phyloP scores from a whole-genome alignment of 2,888 invertebrate species.

The Oasisia sp. region DNA sequence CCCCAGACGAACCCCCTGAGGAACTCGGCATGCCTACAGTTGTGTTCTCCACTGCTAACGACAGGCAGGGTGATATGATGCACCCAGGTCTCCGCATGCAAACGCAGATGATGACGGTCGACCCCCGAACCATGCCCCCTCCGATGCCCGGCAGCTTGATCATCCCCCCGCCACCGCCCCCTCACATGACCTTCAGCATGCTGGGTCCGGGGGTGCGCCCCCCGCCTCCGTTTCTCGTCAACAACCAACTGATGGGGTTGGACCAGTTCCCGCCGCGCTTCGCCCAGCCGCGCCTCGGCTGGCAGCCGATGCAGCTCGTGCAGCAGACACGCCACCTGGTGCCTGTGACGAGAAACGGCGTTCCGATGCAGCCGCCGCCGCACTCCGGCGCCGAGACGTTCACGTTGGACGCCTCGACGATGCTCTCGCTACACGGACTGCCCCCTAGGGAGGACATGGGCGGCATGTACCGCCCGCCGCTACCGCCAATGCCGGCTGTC shows the following conservation, averaged over 20 bases:
- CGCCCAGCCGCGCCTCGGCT: conserved; percentile 35
- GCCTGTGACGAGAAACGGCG: background rate
- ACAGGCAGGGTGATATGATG: background rate
- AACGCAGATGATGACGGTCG: background rate
- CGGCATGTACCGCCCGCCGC: conserved; percentile 32
- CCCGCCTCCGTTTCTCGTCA: conserved; percentile 41
- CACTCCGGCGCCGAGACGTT: background rate
- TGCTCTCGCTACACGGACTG: conserved; percentile 19
- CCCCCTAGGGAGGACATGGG: conserved; percentile 26
- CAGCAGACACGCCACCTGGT: background rate
- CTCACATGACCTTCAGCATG: conserved; percentile 25
- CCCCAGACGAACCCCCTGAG: background rate
- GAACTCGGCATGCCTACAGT: background rate
- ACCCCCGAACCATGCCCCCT: conserved; percentile 43
- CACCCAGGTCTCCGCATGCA: background rate
- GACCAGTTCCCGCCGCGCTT: conserved; percentile 40
- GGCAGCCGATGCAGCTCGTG: conserved; percentile 22
- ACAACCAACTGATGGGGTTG: conserved; percentile 41
- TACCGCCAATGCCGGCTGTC: conserved; percentile 19
- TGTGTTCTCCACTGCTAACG: background rate
- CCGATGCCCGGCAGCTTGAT: conserved; percentile 27
- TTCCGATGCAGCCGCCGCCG: background rate
- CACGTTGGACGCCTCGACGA: background rate
- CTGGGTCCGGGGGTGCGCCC: conserved; percentile 26
- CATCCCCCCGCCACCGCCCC: background rate